Evolutionary conservation across 2,888 invertebrate genomes (phyloP).

Genomic region (Endomychus coccineus): DNA sequence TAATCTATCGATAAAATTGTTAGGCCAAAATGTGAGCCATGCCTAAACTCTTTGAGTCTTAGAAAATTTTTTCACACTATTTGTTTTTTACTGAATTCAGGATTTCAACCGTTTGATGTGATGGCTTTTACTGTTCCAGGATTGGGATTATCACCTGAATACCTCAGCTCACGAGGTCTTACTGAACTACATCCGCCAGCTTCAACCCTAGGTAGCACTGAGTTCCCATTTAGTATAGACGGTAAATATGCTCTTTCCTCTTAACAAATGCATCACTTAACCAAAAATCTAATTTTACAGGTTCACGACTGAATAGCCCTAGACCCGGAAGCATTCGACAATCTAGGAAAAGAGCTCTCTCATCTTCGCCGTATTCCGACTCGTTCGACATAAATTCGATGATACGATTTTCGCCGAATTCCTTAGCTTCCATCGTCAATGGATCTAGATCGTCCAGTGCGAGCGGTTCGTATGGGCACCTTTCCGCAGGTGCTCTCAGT

Average conservation of each 20-base stretch:
- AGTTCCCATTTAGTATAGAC: slow-evolving; percentile 86
- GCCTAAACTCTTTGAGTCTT: neutral
- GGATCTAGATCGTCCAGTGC: slow-evolving; percentile 82
- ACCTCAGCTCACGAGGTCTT: slow-evolving; percentile 50
- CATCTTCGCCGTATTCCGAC: slow-evolving; percentile 92
- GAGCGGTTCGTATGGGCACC: slow-evolving; percentile 93
- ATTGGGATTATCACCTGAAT: slow-evolving; percentile 55
- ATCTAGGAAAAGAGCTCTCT: slow-evolving; percentile 83
- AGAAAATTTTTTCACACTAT: neutral
- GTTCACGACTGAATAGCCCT: slow-evolving; percentile 65
- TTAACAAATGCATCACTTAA: neutral
- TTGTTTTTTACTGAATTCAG: no score
- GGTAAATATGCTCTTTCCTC: slow-evolving; percentile 49
- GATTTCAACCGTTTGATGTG: no score
- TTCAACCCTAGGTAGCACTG: slow-evolving; percentile 74
- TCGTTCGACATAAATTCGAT: slow-evolving; percentile 93
- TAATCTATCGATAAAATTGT: no score
- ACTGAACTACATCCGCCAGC: slow-evolving; percentile 54
- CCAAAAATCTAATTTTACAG: slow-evolving; percentile 31
- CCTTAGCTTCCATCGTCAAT: slow-evolving; percentile 72
- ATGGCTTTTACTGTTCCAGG: no score
- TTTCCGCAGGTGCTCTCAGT: slow-evolving; percentile 89
- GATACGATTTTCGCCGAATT: slow-evolving; percentile 91
- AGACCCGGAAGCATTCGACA: slow-evolving; percentile 44
- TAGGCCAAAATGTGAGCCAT: no score